phyloP scores from a whole-genome alignment of 2,888 invertebrate genomes.

The Nymphalis polychloros region DNA sequence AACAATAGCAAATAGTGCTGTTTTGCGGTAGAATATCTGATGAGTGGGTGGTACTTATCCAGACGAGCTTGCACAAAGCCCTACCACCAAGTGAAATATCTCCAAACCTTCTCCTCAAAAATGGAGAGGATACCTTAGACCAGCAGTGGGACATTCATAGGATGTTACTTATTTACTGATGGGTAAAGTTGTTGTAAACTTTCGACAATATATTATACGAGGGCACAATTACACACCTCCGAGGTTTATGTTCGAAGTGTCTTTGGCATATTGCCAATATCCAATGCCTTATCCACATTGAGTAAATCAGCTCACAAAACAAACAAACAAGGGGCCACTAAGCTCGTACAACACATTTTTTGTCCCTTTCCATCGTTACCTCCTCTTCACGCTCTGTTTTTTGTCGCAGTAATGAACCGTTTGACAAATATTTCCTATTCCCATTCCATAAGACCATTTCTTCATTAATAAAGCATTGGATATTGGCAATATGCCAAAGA shows the following conservation, averaged over 20 bases:
- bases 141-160: too few relatives aligned
- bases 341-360: constrained; percentile 42
- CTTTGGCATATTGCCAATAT: constrained; percentile 61
- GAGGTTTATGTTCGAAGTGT: constrained; percentile 7
- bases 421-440: constrained; percentile 40
- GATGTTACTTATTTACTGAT: constrained; percentile 5
- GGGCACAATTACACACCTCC: constrained; percentile 18
- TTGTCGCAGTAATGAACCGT: constrained; percentile 38
- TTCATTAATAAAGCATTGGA: constrained; percentile 40
- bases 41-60: too few relatives aligned
- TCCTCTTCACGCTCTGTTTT: constrained; percentile 36
- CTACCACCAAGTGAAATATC: too few relatives aligned
- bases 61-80: too few relatives aligned
- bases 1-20: too few relatives aligned
- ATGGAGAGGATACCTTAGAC: too few relatives aligned
- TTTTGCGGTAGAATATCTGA: too few relatives aligned
- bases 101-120: too few relatives aligned
- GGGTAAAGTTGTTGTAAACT: constrained; percentile 32
- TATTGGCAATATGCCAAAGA: constrained; percentile 60
- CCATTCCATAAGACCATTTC: constrained; percentile 38
- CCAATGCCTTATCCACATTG: constrained; percentile 53
- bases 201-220: constrained; percentile 32
- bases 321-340: constrained; percentile 57
- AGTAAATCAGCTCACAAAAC: constrained; percentile 56
- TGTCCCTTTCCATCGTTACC: constrained; percentile 22